A percentile compares a stretch with the other conserved stretches of the same genome.
Conservation (phyloP, 1,140 invertebrate genomes). For the Apis cerana region DNA sequence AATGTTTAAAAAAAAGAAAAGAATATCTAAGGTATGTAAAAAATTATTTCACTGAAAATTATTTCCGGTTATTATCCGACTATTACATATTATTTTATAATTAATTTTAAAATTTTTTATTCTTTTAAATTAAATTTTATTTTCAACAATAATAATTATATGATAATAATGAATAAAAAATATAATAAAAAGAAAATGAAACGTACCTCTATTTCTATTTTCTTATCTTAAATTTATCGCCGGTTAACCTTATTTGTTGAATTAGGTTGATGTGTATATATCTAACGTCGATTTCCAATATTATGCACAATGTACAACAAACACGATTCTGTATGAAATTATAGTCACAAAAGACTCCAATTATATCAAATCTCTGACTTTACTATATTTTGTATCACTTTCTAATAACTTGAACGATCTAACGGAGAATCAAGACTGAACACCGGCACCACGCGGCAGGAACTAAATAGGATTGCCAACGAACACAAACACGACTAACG, state of each 20-base stretch:
- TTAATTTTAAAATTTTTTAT: too few relatives aligned
- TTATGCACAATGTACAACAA: background rate
- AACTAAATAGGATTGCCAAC: slow-evolving; percentile 68
- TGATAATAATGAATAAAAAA: background rate
- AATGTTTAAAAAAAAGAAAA: too few relatives aligned
- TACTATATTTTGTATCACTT: too few relatives aligned
- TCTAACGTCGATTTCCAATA: too few relatives aligned
- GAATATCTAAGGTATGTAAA: too few relatives aligned
- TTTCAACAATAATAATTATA: too few relatives aligned
- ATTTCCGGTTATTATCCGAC: too few relatives aligned
- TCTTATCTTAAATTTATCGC: background rate
- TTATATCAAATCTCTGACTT: too few relatives aligned
- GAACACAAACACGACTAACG: background rate
- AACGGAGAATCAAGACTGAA: slow-evolving; percentile 56
- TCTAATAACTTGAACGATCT: background rate
- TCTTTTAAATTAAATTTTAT: too few relatives aligned
- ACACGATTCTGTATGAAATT: slow-evolving; percentile 8
- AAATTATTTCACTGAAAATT: too few relatives aligned
- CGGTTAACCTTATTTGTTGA: background rate
- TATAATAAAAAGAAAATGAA: background rate
- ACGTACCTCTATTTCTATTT: background rate
- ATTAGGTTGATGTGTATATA: background rate
- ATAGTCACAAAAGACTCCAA: background rate
- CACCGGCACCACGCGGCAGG: slow-evolving; percentile 62
- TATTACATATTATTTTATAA: too few relatives aligned